A percentile compares a stretch with the other conserved stretches of the same genome.
Conservation (phyloP, 2,888 invertebrate genomes). For the Andrena dorsata region DNA sequence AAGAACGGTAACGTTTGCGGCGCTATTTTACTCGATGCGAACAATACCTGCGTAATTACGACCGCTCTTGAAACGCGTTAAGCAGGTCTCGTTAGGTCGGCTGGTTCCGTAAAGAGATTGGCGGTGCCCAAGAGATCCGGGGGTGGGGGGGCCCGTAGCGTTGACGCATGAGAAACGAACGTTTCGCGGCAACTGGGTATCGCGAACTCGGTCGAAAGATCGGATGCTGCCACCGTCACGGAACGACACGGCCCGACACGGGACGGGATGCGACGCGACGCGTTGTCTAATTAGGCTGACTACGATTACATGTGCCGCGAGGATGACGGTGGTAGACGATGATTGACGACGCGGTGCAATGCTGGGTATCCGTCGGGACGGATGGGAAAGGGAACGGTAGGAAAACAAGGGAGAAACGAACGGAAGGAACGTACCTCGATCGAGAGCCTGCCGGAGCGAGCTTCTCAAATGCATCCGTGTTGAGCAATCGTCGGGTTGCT, state of each 20-base stretch:
- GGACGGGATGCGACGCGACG: background rate
- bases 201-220: background rate
- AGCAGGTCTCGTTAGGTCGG: slow-evolving; percentile 1
- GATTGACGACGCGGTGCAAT: background rate
- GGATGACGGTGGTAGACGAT: background rate
- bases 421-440: slow-evolving; percentile 33
- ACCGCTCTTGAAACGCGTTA: background rate
- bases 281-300: slow-evolving; percentile 10
- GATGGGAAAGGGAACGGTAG: background rate
- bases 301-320: slow-evolving; percentile 3
- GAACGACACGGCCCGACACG: too few relatives aligned
- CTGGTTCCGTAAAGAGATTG: too few relatives aligned
- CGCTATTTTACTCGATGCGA: background rate
- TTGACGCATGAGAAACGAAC: background rate
- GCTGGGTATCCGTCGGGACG: background rate
- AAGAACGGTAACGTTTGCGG: background rate
- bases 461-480: slow-evolving; percentile 18
- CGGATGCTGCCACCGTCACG: too few relatives aligned
- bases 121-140: too few relatives aligned
- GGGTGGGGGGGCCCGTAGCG: too few relatives aligned
- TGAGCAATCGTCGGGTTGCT: slow-evolving; percentile 3
- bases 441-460: slow-evolving; percentile 8
- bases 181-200: background rate
- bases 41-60: background rate
- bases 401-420: background rate